Conservation (phyloP, 2,113 vertebrate species). For the Oriolus oriolus region DNA sequence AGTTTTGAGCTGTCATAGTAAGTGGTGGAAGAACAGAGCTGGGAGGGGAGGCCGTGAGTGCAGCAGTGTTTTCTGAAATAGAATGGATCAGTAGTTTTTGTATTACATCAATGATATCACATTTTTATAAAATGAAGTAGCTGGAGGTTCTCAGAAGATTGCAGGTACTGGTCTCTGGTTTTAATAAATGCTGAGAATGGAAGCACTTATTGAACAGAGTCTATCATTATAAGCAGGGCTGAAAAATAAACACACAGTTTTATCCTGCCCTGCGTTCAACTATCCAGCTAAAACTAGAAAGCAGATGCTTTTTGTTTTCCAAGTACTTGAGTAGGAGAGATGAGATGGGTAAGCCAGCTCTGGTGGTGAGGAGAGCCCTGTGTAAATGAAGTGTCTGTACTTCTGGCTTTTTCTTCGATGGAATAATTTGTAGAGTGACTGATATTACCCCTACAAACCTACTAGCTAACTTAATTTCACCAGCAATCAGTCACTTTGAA, state of each 20-base stretch:
- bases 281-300: neutral
- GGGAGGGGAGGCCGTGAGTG: neutral
- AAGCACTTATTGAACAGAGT: neutral
- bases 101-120: neutral
- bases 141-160: neutral
- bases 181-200: neutral
- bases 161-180: neutral
- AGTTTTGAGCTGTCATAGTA: neutral
- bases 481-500: constrained; percentile 3
- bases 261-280: neutral
- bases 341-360: neutral
- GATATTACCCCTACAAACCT: neutral
- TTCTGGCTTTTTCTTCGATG: neutral
- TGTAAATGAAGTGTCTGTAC: neutral
- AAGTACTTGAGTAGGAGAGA: neutral
- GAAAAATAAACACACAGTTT: neutral
- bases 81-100: neutral
- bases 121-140: neutral
- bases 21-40: neutral
- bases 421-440: neutral
- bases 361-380: neutral
- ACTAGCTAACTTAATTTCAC: neutral
- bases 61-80: neutral
- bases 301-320: neutral
- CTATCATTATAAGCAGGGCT: neutral